These are phyloP conservation scores for Planococcus citri DNA, from an alignment of 1,140 invertebrate genomes.

Conservation along the genomic window DNA sequence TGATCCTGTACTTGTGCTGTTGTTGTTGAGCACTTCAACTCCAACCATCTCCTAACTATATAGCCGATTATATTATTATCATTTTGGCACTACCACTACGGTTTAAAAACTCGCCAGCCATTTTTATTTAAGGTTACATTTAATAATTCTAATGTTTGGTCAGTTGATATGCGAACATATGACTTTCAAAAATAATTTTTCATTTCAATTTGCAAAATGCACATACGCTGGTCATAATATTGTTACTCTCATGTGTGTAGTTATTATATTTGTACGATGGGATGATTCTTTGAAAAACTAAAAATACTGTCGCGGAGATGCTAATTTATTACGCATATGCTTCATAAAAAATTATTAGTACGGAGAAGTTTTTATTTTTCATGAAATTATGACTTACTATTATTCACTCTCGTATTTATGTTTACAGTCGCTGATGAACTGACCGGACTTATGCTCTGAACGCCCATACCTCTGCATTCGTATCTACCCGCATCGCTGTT, in stretches of 20 bases:
- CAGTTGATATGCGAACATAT: not conserved
- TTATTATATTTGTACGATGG: not conserved
- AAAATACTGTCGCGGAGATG: not conserved
- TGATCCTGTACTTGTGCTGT: too few species aligned
- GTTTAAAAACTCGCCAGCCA: not conserved
- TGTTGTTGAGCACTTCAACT: too few species aligned
- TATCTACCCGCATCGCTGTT: slow-evolving; percentile 56
- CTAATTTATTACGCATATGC: not conserved
- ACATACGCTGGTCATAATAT: not conserved
- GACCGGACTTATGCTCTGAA: slow-evolving; percentile 25
- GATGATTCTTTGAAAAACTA: slow-evolving; percentile 6
- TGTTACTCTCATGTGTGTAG: too few species aligned
- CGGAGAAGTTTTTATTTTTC: not conserved
- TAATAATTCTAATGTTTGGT: too few species aligned
- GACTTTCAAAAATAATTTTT: not conserved
- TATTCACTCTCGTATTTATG: slow-evolving; percentile 28
- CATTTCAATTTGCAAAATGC: not conserved
- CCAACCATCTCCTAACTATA: too few species aligned
- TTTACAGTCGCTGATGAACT: slow-evolving; percentile 28
- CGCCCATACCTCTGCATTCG: slow-evolving; percentile 49
- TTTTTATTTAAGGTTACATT: too few species aligned
- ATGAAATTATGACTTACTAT: slow-evolving; percentile 28
- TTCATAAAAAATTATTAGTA: slow-evolving; percentile 3
- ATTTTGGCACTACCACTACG: not conserved
- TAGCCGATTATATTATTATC: not conserved